Conservation (phyloP, 1,140 invertebrate species). For the Pantala flavescens region DNA sequence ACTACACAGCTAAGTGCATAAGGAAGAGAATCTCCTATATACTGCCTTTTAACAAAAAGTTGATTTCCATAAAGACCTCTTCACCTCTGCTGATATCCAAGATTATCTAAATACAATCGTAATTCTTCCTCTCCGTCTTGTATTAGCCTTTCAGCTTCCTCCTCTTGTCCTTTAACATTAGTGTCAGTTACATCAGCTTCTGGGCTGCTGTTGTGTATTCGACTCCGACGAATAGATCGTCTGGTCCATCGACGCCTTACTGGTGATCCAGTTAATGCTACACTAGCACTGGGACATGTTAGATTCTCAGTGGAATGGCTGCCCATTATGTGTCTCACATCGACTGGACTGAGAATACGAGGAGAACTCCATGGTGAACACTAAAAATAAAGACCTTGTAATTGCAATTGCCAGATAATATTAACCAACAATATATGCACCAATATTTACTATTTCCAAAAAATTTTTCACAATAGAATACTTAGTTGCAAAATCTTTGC, state of each 20-base stretch:
- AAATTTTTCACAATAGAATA: no score
- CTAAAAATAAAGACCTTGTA: slow-evolving; percentile 26
- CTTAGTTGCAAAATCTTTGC: no score
- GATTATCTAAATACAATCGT: slow-evolving; percentile 28
- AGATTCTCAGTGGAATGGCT: slow-evolving; percentile 42
- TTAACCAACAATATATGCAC: not conserved
- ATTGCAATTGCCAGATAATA: no score
- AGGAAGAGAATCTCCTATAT: no score
- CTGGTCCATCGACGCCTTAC: slow-evolving; percentile 30
- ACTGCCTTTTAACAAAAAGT: no score
- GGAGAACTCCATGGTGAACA: slow-evolving; percentile 44
- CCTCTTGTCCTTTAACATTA: slow-evolving; percentile 21
- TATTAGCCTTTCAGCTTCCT: slow-evolving; percentile 30
- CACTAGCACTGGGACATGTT: slow-evolving; percentile 26
- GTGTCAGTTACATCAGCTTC: slow-evolving; percentile 2
- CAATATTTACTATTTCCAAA: not conserved
- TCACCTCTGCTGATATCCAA: slow-evolving; percentile 29
- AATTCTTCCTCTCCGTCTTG: slow-evolving; percentile 32
- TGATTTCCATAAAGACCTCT: no score
- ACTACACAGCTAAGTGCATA: no score
- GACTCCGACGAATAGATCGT: slow-evolving; percentile 28
- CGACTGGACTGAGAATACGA: slow-evolving; percentile 40
- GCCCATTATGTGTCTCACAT: slow-evolving; percentile 38
- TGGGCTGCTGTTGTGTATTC: slow-evolving; percentile 21
- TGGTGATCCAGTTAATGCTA: slow-evolving; percentile 27